These are phyloP conservation scores for Heliothis peltigera DNA, from an alignment of 2,888 invertebrate species.

Conservation along the genomic window DNA sequence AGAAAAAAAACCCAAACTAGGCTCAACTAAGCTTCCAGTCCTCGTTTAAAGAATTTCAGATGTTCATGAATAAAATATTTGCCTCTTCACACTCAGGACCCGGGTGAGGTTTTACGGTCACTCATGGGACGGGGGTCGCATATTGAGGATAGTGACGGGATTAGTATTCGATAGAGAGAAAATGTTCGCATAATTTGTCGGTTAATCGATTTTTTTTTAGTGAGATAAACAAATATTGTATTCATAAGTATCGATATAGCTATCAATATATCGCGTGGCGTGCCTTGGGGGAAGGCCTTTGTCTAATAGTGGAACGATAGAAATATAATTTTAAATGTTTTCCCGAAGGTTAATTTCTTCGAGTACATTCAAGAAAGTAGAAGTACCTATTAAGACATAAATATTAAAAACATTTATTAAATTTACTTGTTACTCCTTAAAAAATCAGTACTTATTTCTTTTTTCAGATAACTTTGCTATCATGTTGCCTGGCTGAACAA, in stretches of 20 bases:
- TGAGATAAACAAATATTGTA: neutral
- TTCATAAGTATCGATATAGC: no score
- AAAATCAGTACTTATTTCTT: no score
- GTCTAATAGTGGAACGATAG: no score
- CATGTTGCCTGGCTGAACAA: slow-evolving; percentile 33
- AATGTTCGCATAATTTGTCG: neutral
- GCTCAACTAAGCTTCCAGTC: slow-evolving; percentile 23
- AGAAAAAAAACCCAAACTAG: slow-evolving; percentile 27
- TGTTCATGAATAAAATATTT: slow-evolving; percentile 76
- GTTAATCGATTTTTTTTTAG: neutral
- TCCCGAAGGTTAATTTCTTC: no score
- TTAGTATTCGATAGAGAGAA: slow-evolving; percentile 4
- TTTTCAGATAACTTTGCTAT: no score
- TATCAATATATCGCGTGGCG: no score
- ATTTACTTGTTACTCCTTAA: no score
- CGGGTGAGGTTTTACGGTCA: slow-evolving; percentile 58
- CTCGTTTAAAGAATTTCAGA: slow-evolving; percentile 64
- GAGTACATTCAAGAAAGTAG: no score
- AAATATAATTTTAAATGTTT: no score
- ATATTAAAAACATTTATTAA: no score
- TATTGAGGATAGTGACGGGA: slow-evolving; percentile 36
- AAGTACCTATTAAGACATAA: no score
- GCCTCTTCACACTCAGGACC: slow-evolving; percentile 63
- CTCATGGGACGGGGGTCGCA: slow-evolving; percentile 53
- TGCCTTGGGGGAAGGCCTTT: no score